Base-by-base conservation (phyloP, 2,113 vertebrate genomes). In the Entomyzon cyanotis region DNA sequence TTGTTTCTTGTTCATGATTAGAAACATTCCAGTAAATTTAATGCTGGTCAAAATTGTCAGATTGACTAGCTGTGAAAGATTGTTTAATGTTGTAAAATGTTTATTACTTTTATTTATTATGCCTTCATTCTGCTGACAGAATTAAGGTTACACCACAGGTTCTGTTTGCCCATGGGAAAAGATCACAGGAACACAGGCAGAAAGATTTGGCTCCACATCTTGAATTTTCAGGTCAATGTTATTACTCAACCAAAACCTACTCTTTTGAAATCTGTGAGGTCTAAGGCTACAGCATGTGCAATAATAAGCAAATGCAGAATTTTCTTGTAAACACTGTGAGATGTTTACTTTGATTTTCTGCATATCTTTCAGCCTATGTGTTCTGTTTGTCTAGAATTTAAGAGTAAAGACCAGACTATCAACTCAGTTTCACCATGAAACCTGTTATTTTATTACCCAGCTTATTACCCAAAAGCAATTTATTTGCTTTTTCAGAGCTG, bases 61-160 rank as follows among this genome's bases (percentile, higher is more conserved):
- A 60, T 33, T 86, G 67, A 84, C 63, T 74, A 84, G 30, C 39
- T 52, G 28, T 70, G 79, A 94, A 95, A 88, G 68, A 70, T 56
- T 88, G n/a, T 82, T 97, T 96, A 68, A 81, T 74, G 47, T 46
- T 53, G 11, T 67, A 74, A 90, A 88, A 84, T 42, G 60, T 78
- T 92, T 95, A 84, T 78, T 74, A 41, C 35, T 88, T 77, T 81
- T 89, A 80, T 92, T 93, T 94, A 94, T 87, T 89, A 64, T 64
- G 31, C 13, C n/a, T 94, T 81, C 79, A 42, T 71, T 20, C 39
- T 67, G 23, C 35, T 89, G 71, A 71, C 60, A 81, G 59, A 79
- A 84, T 58, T 86, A 47, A 83, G 41, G 19, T 88, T 92, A 49
- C 69, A 35, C 35, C 23, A 52, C 5, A 8, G n/a, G 78, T 88